Percentiles rank a stretch among this genome's conserved stretches.
Conservation (phyloP, 1,140 invertebrate genomes). For the Ericerus pela region DNA sequence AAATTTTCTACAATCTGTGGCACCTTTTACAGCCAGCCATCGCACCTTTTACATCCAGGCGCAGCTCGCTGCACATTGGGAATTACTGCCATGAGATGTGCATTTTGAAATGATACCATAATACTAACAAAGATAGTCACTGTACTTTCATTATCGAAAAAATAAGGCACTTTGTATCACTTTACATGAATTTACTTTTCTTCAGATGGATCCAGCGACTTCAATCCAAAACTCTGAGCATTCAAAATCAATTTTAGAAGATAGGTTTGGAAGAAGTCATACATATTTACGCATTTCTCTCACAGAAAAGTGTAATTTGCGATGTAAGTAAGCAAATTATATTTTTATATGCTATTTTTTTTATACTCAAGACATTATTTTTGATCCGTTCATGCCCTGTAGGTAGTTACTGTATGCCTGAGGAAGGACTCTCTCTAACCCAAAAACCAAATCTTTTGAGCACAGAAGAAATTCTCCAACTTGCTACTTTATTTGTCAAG, state of each 20-base stretch:
- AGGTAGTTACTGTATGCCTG: constrained; percentile 94
- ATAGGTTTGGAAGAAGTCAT: constrained; percentile 76
- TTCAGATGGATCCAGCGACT: no score
- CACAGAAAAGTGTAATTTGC: constrained; percentile 87
- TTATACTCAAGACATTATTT: constrained; percentile 9
- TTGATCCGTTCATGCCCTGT: constrained; percentile 16
- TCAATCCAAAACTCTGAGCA: no score
- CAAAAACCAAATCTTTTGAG: constrained; percentile 57
- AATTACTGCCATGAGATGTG: no score
- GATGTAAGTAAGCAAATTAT: constrained; percentile 53
- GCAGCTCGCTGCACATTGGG: no score
- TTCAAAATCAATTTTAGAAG: constrained; percentile 53
- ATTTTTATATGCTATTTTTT: constrained; percentile 3
- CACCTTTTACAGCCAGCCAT: no score
- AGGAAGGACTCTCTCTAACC: constrained; percentile 74
- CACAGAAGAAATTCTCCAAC: constrained; percentile 64
- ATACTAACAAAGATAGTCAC: no score
- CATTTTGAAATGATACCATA: no score
- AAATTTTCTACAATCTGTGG: no score
- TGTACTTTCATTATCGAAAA: no score
- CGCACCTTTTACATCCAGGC: no score
- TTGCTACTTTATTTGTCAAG: constrained; percentile 71
- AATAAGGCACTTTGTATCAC: no score
- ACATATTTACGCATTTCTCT: constrained; percentile 88
- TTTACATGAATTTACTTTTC: no score